These are phyloP conservation scores for Stomorhina lunata DNA, from an alignment of 2,888 invertebrate species.

Conservation along the genomic window DNA sequence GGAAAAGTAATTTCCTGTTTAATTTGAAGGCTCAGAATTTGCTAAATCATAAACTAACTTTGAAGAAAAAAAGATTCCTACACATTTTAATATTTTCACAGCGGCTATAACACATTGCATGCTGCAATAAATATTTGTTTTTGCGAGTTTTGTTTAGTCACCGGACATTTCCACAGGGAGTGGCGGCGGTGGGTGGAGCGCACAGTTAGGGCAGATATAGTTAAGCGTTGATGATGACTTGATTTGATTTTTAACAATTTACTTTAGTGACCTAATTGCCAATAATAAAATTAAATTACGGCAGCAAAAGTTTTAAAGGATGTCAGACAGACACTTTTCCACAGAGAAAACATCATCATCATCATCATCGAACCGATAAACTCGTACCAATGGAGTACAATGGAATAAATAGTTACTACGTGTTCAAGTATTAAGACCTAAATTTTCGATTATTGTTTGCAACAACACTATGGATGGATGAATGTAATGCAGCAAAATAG, in stretches of 20 bases:
- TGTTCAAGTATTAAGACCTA: conserved; percentile 49
- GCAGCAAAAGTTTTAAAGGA: background rate
- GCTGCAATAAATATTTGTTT: background rate
- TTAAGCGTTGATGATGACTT: conserved; percentile 41
- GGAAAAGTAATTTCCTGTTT: background rate
- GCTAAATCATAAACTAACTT: background rate
- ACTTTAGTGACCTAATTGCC: conserved; percentile 48
- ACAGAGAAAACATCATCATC: background rate
- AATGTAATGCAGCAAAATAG: background rate
- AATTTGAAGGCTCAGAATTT: background rate
- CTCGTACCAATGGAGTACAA: background rate
- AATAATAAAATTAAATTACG: conserved; percentile 38
- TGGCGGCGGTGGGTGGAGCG: background rate
- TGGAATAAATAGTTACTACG: conserved; percentile 5
- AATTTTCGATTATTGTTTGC: conserved; percentile 1
- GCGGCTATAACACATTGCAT: background rate
- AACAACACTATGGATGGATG: background rate
- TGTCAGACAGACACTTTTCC: background rate
- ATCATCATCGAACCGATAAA: background rate
- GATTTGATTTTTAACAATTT: conserved; percentile 47
- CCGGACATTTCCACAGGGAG: background rate
- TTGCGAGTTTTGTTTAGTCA: background rate
- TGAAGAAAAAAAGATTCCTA: background rate
- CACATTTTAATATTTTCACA: conserved; percentile 22
- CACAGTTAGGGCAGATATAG: background rate